phyloP scores from a whole-genome alignment of 2,888 invertebrate species.

The Drosophila villosipedis region DNA sequence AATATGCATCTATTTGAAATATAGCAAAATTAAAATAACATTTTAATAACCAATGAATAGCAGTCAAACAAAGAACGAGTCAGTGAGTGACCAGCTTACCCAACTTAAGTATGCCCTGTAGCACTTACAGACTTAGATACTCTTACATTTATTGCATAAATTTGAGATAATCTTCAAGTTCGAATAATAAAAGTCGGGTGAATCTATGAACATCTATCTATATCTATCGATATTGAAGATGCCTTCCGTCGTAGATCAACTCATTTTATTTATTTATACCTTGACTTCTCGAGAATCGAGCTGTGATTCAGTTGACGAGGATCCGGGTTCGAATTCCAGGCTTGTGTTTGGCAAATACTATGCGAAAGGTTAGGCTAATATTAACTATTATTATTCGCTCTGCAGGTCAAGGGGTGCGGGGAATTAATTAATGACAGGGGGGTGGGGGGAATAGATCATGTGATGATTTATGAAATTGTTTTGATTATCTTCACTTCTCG shows the following conservation, averaged over 20 bases:
- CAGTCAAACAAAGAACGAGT: not conserved
- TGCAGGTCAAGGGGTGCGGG: not conserved
- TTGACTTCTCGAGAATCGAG: too few species aligned
- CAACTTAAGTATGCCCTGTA: not conserved
- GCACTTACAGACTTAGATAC: not conserved
- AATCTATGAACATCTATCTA: too few species aligned
- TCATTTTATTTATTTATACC: too few species aligned
- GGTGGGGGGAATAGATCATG: constrained; percentile 38
- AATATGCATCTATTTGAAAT: constrained; percentile 1
- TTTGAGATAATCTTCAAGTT: not conserved
- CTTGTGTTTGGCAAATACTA: not conserved
- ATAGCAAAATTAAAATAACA: constrained; percentile 18
- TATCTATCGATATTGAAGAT: not conserved
- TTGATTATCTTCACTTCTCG: constrained; percentile 30
- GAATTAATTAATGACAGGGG: not conserved
- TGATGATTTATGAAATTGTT: constrained; percentile 34
- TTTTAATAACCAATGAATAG: constrained; percentile 5
- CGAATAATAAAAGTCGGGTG: not conserved
- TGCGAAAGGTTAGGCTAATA: not conserved
- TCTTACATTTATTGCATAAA: not conserved
- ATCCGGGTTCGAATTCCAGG: constrained; percentile 1
- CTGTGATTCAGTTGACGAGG: not conserved
- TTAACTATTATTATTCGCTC: not conserved
- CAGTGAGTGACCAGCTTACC: not conserved
- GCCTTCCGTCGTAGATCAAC: not conserved